Evolutionary conservation across 1,140 invertebrate species (phyloP), one percentile per base, ranked within the genome.

Genomic region (Cotesia vestalis): DNA sequence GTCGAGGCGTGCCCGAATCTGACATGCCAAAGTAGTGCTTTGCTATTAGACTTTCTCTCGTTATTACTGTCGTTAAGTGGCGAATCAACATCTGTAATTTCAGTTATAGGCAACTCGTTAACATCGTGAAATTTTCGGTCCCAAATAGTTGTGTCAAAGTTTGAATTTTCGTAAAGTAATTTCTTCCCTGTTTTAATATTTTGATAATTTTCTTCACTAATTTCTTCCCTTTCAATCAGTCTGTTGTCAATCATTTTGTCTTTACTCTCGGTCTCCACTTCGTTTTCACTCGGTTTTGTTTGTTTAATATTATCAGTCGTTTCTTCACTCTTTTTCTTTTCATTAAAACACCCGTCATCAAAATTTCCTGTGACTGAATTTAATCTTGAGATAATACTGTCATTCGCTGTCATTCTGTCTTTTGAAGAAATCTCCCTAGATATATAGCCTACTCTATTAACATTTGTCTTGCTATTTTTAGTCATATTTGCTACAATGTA

Each of bases 141-240:
- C 76, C 71, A 75, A 4, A 76, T 64, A 4, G 73, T 70, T 51
- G 52, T 62, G 38, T 78, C 71, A 52, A 78, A 78, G 12, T 76
- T 73, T n/a, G 66, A 72, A 20, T 69, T 57, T 66, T 74, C 69
- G 59, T 69, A 63, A 40, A 57, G 35, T 20, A 63, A 62, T 40
- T 68, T 53, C 34, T 66, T 69, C 64, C n/a, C 38, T 40, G 3
- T 68, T 20, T 55, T 63, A 35, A 68, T 12, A 14, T 35, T 73
- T 35, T 35, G 63, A 62, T 52, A 52, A 57, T 46, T 60, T 27
- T 14, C 52, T 34, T 52, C 64, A 35, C 62, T 67, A 11, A 59
- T 46, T 3, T 34, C 20, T 59, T 68, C 38, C 17, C 27, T 57
- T 62, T 46, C 59, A 52, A 46, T 55, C 60, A 3, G 60, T 63